These are phyloP conservation scores for Pristionchus arcanus DNA, from an alignment of 2,888 invertebrate species.

Conservation along the genomic window DNA sequence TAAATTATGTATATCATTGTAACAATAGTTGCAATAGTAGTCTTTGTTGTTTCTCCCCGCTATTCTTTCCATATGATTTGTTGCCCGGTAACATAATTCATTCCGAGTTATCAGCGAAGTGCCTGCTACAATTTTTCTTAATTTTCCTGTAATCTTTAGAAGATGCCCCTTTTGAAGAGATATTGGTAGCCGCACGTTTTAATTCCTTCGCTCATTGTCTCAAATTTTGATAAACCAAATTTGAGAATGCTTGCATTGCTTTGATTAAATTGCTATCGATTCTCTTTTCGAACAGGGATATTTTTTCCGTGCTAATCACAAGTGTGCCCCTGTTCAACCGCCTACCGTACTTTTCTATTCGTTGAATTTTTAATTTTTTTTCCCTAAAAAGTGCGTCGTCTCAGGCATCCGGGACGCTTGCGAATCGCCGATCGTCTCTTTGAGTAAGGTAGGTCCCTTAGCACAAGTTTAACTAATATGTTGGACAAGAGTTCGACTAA, in stretches of 20 bases:
- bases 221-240: not conserved
- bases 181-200: not conserved
- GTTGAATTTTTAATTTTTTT: not conserved
- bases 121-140: not conserved
- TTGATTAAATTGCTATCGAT: not conserved
- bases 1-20: not conserved
- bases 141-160: not conserved
- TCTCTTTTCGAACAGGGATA: not conserved
- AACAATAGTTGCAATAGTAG: not conserved
- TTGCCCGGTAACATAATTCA: not conserved
- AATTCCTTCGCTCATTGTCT: not conserved
- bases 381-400: not conserved
- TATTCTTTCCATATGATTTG: not conserved
- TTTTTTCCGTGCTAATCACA: not conserved
- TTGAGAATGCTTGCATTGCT: not conserved
- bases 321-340: not conserved
- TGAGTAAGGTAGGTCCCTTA: not conserved
- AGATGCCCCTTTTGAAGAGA: not conserved
- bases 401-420: constrained; percentile 4
- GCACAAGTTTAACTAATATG: no score
- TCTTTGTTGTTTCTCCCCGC: not conserved
- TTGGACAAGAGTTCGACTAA: no score
- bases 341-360: constrained; percentile 19
- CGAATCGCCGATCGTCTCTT: constrained; percentile 22
- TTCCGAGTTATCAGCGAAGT: not conserved